phyloP scores from a whole-genome alignment of 2,797 vertebrate genomes.

The Pipistrellus pygmaeus region DNA sequence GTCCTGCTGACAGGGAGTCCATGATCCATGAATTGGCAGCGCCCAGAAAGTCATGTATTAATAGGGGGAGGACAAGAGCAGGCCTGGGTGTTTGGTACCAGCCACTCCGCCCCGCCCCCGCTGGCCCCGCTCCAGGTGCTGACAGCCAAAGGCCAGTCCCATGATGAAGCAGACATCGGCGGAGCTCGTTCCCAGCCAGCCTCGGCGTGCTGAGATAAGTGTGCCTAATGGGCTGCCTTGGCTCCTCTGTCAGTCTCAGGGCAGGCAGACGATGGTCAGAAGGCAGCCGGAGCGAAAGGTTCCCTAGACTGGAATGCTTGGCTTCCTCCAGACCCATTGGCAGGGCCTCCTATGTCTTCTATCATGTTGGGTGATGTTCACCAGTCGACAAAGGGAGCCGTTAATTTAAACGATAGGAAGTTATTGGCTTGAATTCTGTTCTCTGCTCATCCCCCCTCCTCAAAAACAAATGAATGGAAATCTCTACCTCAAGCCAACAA shows the following conservation, averaged over 20 bases:
- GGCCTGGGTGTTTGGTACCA: slow-evolving; percentile 66
- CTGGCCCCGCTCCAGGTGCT: slow-evolving; percentile 60
- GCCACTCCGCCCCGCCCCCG: neutral
- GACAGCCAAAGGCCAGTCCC: slow-evolving; percentile 36
- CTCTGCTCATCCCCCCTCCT: neutral
- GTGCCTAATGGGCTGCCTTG: neutral
- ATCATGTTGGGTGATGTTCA: neutral
- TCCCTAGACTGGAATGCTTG: neutral
- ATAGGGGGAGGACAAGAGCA: slow-evolving; percentile 53
- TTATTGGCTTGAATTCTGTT: slow-evolving; percentile 4
- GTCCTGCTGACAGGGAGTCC: neutral
- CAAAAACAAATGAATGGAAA: neutral
- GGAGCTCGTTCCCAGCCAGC: neutral
- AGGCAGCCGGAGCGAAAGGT: neutral
- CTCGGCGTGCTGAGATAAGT: slow-evolving; percentile 43
- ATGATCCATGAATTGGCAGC: neutral
- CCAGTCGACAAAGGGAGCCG: neutral
- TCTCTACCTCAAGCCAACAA: neutral
- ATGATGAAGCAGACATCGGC: neutral
- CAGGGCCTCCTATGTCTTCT: neutral
- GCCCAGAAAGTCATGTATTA: slow-evolving; percentile 68
- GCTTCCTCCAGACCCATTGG: neutral
- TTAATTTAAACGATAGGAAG: neutral
- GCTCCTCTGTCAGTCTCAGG: neutral
- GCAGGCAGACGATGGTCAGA: neutral